phyloP scores from a whole-genome alignment of 2,113 vertebrate genomes.

The Embiotoca jacksoni region DNA sequence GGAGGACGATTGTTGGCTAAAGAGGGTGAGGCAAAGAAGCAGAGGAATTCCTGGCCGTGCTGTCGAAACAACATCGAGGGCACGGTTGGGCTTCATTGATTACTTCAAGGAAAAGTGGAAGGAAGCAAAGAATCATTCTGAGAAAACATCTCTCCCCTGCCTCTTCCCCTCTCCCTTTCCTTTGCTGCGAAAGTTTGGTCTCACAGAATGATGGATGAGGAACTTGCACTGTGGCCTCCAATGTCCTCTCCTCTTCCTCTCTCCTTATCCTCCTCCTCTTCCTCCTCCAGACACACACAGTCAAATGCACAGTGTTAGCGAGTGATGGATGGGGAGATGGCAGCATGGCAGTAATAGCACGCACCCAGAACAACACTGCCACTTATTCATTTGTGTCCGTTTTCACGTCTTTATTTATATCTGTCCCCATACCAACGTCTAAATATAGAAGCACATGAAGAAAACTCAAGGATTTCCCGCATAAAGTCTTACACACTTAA shows the following conservation, averaged over 20 bases:
- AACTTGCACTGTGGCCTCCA: constrained; percentile 74
- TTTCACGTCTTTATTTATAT: constrained; percentile 70
- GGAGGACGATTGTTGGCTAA: constrained; percentile 21
- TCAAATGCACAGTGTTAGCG: constrained; percentile 64
- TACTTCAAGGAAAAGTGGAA: constrained; percentile 56
- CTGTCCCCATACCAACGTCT: constrained; percentile 39
- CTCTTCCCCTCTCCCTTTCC: constrained; percentile 44
- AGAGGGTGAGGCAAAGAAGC: constrained; percentile 56
- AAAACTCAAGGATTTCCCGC: not conserved
- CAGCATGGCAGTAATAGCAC: constrained; percentile 76
- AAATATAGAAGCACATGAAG: constrained; percentile 62
- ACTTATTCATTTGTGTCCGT: constrained; percentile 68
- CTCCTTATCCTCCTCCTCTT: constrained; percentile 64
- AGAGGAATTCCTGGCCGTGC: constrained; percentile 65
- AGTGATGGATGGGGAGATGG: constrained; percentile 79
- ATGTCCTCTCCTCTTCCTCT: constrained; percentile 70
- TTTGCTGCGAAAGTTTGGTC: constrained; percentile 67
- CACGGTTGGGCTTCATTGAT: constrained; percentile 62
- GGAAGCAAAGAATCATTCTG: constrained; percentile 68
- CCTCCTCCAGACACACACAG: constrained; percentile 46
- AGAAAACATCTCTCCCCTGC: constrained; percentile 65
- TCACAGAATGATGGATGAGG: constrained; percentile 71
- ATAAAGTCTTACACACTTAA: not conserved
- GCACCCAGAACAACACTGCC: constrained; percentile 67
- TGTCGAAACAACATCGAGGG: constrained; percentile 45